A percentile compares a stretch with the other conserved stretches of the same genome.
phyloP scores from a whole-genome alignment of 2,888 invertebrate genomes.

The Liopterus haemorrhoidalis region DNA sequence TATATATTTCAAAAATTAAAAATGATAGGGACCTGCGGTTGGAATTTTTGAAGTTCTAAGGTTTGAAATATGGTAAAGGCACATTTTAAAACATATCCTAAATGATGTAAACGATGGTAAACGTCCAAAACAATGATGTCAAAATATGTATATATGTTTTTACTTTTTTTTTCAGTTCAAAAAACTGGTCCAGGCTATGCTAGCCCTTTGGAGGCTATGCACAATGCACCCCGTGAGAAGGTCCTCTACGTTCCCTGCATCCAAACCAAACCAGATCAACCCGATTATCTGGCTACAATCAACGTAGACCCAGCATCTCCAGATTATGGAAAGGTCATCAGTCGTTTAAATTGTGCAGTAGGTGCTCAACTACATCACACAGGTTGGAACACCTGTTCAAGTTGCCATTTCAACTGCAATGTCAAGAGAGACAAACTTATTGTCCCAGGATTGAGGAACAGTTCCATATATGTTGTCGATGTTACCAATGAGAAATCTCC shows the following conservation, averaged over 20 bases:
- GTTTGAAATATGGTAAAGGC: no score
- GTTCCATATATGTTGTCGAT: conserved; percentile 80
- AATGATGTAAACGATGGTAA: no score
- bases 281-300: conserved; percentile 83
- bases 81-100: no score
- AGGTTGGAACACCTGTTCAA: conserved; percentile 96
- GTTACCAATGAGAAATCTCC: conserved; percentile 54
- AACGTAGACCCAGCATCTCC: conserved; percentile 85
- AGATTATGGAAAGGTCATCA: conserved; percentile 80
- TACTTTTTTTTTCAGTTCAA: no score
- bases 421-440: conserved; percentile 68
- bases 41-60: no score
- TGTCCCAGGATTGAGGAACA: conserved; percentile 73
- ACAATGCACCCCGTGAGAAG: conserved; percentile 74
- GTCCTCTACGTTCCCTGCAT: conserved; percentile 87
- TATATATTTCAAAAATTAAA: no score
- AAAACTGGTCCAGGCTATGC: conserved; percentile 66
- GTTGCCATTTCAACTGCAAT: conserved; percentile 74
- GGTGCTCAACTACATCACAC: conserved; percentile 92
- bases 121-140: no score
- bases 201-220: conserved; percentile 76
- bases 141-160: no score
- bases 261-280: conserved; percentile 58
- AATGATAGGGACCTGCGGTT: no score
- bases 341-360: conserved; percentile 70